phyloP scores from a whole-genome alignment of 2,797 vertebrate species.

The Centroberyx gerrardi region DNA sequence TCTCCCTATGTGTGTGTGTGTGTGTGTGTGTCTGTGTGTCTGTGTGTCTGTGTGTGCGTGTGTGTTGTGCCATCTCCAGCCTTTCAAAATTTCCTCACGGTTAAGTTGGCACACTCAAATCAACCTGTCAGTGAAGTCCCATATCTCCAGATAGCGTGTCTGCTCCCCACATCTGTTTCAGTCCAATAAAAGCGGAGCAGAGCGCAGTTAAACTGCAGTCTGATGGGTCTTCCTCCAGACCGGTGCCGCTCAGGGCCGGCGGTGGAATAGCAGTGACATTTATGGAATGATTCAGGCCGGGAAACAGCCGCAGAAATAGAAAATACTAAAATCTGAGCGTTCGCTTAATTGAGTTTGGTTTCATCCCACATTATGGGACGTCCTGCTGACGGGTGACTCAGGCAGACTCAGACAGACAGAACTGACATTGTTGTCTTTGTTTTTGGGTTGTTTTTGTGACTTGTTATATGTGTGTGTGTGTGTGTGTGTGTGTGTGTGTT shows the following conservation, averaged over 20 bases:
- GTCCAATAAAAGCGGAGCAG: slow-evolving; percentile 36
- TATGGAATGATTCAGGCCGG: slow-evolving; percentile 39
- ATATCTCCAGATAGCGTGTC: not conserved
- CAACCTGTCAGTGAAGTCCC: slow-evolving; percentile 7
- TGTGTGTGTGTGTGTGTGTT: too few relatives aligned
- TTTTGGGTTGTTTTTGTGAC: not conserved
- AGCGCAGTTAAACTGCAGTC: slow-evolving; percentile 25
- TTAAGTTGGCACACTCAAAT: slow-evolving; percentile 10
- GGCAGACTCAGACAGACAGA: not conserved
- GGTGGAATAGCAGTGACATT: slow-evolving; percentile 47
- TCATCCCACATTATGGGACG: slow-evolving; percentile 13
- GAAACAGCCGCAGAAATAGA: slow-evolving; percentile 18
- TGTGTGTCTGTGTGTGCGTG: too few relatives aligned
- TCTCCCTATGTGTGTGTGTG: too few relatives aligned
- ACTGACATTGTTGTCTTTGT: too few relatives aligned
- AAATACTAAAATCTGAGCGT: not conserved
- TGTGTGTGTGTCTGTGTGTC: too few relatives aligned
- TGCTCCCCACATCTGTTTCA: slow-evolving; percentile 24
- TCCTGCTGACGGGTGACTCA: slow-evolving; percentile 6
- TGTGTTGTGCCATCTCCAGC: not conserved
- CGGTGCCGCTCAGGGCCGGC: slow-evolving; percentile 44
- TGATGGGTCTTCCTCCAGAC: slow-evolving; percentile 14
- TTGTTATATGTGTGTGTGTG: too few relatives aligned
- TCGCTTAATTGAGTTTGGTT: slow-evolving; percentile 31
- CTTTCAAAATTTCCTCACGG: not conserved